Base-by-base conservation (phyloP, 1,140 invertebrate species). In the Diorhabda elongata region DNA sequence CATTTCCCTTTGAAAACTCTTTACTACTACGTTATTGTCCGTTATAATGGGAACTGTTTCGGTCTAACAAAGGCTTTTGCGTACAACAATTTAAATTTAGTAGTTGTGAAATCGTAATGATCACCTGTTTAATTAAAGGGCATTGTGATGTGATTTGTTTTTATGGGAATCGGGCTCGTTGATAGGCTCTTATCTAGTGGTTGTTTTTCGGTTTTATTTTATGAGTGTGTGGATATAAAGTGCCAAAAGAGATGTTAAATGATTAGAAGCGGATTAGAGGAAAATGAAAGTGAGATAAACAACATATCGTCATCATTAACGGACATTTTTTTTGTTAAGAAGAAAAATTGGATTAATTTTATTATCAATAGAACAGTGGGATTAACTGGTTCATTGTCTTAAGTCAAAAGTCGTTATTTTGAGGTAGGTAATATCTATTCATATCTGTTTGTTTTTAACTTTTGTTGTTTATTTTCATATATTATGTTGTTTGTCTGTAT, bases 71-170 rank as follows among this genome's bases (percentile, higher is more conserved):
- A 52, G n/a, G 47, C 6, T 52, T 52, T 52, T 52, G 6, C 47
- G 47, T 77, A 77, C 73, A 77, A 79, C 77, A 77, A 80, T 79
- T 79, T 80, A 76, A 78, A 80, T 79, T 79, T 79, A 77, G 77
- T 78, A 73, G 74, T 70, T 73, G 70, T 75, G 75, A 75, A 78
- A 79, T 73, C 74, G 73, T 75, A 74, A 75, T 71, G 73, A 74
- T 68, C 67, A 73, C 62, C 65, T 71, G 74, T 72, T 75, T 77
- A 75, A 77, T 77, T 77, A 75, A 67, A 65, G 67, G 67, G 63
- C 67, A 72, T 72, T 72, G 69, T 72, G 68, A 64, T 70, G 73
- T 74, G 69, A 64, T 64, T 64, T 69, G 73, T 69, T 69, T 71
- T 69, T 58, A 66, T 66, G 69, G 64, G 61, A 45, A 64, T 59